Conservation (phyloP, 2,113 vertebrate genomes). For the Lophura nycthemera region DNA sequence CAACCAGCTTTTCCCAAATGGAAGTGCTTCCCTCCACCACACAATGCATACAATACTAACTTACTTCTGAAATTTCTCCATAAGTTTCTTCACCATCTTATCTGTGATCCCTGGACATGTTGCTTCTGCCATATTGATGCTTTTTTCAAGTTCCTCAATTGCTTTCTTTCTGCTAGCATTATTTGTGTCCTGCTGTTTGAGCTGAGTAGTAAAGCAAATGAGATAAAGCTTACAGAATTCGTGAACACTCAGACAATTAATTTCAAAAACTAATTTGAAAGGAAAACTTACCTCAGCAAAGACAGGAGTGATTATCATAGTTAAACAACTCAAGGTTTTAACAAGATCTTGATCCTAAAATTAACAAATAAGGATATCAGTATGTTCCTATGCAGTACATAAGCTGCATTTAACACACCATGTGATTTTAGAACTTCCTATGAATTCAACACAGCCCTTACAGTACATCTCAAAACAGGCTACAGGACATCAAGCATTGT, state of each 20-base stretch:
- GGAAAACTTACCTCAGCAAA: slow-evolving; percentile 88
- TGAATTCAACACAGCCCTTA: neutral
- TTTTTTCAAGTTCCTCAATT: slow-evolving; percentile 93
- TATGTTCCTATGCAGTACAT: neutral
- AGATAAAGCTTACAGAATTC: neutral
- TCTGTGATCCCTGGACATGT: slow-evolving; percentile 94
- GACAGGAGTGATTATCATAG: slow-evolving; percentile 90
- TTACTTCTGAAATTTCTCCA: slow-evolving; percentile 93
- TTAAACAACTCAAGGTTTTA: slow-evolving; percentile 86
- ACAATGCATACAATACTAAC: neutral
- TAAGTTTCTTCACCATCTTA: slow-evolving; percentile 94
- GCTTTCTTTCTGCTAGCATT: slow-evolving; percentile 85
- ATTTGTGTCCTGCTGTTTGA: slow-evolving; percentile 93
- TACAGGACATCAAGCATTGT: neutral
- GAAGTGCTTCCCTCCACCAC: neutral
- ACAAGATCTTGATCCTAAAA: slow-evolving; percentile 87
- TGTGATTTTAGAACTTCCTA: accelerated
- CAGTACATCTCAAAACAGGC: neutral
- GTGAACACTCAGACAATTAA: neutral
- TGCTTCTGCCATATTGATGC: slow-evolving; percentile 90
- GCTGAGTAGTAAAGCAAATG: slow-evolving; percentile 68
- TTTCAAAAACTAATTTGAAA: neutral
- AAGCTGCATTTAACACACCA: neutral
- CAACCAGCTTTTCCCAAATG: neutral
- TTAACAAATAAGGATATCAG: slow-evolving; percentile 3